Conservation (phyloP, 2,888 invertebrate species). For the Subacronicta megacephala region DNA sequence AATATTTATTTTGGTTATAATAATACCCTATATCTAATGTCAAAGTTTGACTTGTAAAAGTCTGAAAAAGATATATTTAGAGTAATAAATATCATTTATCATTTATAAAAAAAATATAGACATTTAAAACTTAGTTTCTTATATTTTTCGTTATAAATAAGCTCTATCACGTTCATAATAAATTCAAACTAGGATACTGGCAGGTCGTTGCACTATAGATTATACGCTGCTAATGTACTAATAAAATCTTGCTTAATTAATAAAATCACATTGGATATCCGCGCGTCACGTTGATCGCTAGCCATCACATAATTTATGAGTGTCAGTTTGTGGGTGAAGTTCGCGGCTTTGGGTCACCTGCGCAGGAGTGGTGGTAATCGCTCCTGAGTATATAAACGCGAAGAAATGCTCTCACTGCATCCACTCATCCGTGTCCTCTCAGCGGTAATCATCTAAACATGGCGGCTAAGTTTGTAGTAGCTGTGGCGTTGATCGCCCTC, state of each 20-base stretch:
- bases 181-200: conserved; percentile 14
- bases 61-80: too few species aligned
- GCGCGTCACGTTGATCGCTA: conserved; percentile 64
- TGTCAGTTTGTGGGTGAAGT: conserved; percentile 82
- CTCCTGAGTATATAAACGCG: conserved; percentile 78
- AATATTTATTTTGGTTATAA: too few species aligned
- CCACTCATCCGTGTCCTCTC: conserved; percentile 78
- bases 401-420: conserved; percentile 88
- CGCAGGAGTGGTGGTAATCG: conserved; percentile 66
- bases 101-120: too few species aligned
- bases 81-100: too few species aligned
- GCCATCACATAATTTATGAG: conserved; percentile 78
- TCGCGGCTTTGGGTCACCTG: conserved; percentile 74
- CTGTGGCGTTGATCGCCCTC: conserved; percentile 74
- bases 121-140: too few species aligned
- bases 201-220: conserved; percentile 58
- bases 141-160: too few species aligned
- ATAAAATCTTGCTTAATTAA: conserved; percentile 40
- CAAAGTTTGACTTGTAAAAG: too few species aligned
- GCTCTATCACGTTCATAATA: not conserved
- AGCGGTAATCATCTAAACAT: conserved; percentile 66
- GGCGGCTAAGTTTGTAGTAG: conserved; percentile 80
- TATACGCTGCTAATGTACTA: conserved; percentile 21
- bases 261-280: conserved; percentile 46
- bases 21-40: too few species aligned